Conservation (phyloP, 1,140 invertebrate genomes). For the Harlomillsia oculata region DNA sequence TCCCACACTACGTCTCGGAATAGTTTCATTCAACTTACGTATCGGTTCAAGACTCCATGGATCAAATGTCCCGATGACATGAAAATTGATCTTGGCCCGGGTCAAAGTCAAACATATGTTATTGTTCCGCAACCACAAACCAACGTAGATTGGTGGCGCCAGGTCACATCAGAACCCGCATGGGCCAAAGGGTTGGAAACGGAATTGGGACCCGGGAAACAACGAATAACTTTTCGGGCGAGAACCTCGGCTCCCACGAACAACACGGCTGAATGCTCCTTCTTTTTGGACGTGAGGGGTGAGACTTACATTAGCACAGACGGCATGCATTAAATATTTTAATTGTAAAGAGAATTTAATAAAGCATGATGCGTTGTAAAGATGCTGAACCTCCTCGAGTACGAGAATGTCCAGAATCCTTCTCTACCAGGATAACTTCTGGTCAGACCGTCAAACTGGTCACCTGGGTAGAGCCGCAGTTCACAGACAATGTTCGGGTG, state of each 20-base stretch:
- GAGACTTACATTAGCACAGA: constrained; percentile 24
- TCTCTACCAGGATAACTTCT: constrained; percentile 48
- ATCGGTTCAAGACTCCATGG: constrained; percentile 42
- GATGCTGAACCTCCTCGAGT: constrained; percentile 51
- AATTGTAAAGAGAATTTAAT: too few relatives aligned
- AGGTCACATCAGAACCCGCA: constrained; percentile 44
- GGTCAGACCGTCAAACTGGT: constrained; percentile 48
- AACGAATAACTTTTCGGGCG: constrained; percentile 47
- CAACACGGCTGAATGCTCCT: constrained; percentile 49
- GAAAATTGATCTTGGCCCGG: constrained; percentile 46
- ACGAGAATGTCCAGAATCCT: constrained; percentile 52
- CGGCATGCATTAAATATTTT: background rate
- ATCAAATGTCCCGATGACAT: constrained; percentile 55
- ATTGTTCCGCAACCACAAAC: constrained; percentile 54
- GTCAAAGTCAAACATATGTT: constrained; percentile 48
- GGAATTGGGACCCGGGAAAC: constrained; percentile 50
- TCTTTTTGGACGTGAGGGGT: constrained; percentile 52
- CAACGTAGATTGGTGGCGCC: constrained; percentile 54
- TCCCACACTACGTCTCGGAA: constrained; percentile 15
- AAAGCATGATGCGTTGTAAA: too few relatives aligned
- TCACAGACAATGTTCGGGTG: constrained; percentile 50
- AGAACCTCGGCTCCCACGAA: constrained; percentile 45
- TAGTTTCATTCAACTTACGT: constrained; percentile 35
- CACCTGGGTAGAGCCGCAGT: constrained; percentile 57
- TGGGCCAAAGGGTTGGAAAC: constrained; percentile 56